Evolutionary conservation across 2,797 vertebrate genomes (phyloP).

Genomic region (Philypnodon macrostomus): DNA sequence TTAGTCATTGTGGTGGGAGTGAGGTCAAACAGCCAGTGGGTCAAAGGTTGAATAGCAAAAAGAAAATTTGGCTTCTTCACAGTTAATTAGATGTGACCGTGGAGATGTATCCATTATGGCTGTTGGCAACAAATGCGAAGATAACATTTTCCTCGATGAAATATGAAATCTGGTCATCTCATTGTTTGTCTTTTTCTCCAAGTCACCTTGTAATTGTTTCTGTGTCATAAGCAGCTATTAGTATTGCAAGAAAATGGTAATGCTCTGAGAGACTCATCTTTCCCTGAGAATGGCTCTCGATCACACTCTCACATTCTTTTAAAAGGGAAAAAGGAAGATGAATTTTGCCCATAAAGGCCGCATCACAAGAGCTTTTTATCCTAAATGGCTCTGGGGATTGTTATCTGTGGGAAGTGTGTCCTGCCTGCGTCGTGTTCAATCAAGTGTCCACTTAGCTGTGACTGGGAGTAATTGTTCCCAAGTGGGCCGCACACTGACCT

Average conservation of each 20-base stretch:
- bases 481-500: slow-evolving; percentile 98
- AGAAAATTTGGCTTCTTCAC: slow-evolving; percentile 20
- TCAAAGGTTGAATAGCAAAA: slow-evolving; percentile 54
- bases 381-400: slow-evolving; percentile 99
- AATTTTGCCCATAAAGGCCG: slow-evolving; percentile 99
- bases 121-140: slow-evolving; percentile 7
- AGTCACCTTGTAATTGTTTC: slow-evolving; percentile 79
- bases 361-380: slow-evolving; percentile 99
- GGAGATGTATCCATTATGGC: slow-evolving; percentile 5
- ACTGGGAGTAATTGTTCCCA: slow-evolving; percentile 99
- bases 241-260: slow-evolving; percentile 71
- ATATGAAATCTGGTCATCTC: slow-evolving; percentile 41
- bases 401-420: slow-evolving; percentile 97
- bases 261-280: slow-evolving; percentile 71
- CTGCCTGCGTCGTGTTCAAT: slow-evolving; percentile 99
- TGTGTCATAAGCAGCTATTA: slow-evolving; percentile 71
- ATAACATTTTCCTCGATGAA: slow-evolving; percentile 20
- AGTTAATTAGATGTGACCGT: slow-evolving; percentile 43
- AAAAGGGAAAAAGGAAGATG: slow-evolving; percentile 97
- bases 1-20: slow-evolving; percentile 47
- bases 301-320: slow-evolving; percentile 87
- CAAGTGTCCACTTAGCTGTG: slow-evolving; percentile 99
- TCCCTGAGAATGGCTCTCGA: slow-evolving; percentile 74
- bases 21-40: slow-evolving; percentile 64
- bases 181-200: slow-evolving; percentile 65